phyloP scores from a whole-genome alignment of 2,888 invertebrate species.

The Lasioglossum vierecki region DNA sequence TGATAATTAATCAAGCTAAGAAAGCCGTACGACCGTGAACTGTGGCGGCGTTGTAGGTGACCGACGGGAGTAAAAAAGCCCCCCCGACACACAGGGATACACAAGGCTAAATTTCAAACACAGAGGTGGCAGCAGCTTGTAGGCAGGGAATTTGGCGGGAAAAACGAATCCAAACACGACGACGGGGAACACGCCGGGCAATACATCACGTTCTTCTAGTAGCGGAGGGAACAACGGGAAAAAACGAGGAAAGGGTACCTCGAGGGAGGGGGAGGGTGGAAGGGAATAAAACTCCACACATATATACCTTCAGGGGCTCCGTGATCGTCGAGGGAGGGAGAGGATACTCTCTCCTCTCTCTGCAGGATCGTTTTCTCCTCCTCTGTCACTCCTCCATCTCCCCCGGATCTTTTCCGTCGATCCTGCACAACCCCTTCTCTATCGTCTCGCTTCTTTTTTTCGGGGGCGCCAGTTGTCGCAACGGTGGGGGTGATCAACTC shows the following conservation, averaged over 20 bases:
- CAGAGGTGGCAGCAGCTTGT: constrained; percentile 74
- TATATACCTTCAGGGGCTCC: not conserved
- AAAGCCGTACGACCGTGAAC: constrained; percentile 75
- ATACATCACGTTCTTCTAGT: constrained; percentile 80
- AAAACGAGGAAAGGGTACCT: constrained; percentile 54
- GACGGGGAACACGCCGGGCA: constrained; percentile 76
- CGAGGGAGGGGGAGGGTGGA: constrained; percentile 11
- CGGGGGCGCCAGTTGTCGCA: constrained; percentile 24
- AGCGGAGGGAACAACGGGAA: constrained; percentile 58
- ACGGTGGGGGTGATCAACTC: constrained; percentile 61
- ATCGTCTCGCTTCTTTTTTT: constrained; percentile 61
- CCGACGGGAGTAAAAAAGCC: constrained; percentile 2
- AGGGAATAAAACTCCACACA: constrained; percentile 36
- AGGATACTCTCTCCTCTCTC: constrained; percentile 31
- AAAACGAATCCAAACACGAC: constrained; percentile 81
- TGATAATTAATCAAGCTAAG: constrained; percentile 82
- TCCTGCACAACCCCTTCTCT: constrained; percentile 40
- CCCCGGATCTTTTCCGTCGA: constrained; percentile 48
- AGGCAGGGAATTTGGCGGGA: constrained; percentile 81
- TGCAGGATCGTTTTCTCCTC: constrained; percentile 47
- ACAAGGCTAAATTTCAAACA: constrained; percentile 71
- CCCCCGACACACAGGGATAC: not conserved
- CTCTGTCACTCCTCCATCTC: constrained; percentile 26
- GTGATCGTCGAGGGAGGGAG: constrained; percentile 25
- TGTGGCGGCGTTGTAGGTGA: constrained; percentile 46